Percentiles rank a stretch among this genome's conserved stretches.
Conservation (phyloP, 1,140 invertebrate species). For the Lordiphosa collinella region DNA sequence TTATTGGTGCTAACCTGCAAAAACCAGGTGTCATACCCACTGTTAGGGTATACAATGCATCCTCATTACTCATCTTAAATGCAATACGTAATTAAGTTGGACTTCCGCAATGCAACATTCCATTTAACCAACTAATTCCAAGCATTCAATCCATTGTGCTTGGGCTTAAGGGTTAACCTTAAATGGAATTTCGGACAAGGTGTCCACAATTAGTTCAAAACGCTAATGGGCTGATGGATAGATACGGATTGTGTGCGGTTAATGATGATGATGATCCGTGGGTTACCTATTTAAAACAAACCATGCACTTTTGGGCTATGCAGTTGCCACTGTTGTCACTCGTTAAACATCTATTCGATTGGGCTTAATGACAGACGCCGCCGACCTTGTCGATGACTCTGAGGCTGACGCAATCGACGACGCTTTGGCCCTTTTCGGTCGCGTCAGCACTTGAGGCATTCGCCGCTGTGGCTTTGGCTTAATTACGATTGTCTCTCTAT, state of each 20-base stretch:
- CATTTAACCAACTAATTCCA: slow-evolving; percentile 1
- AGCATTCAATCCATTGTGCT: background rate
- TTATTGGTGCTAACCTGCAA: too few relatives aligned
- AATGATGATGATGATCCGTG: slow-evolving; percentile 23
- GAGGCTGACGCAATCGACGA: slow-evolving; percentile 24
- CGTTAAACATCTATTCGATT: slow-evolving; percentile 32
- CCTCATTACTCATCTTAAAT: slow-evolving; percentile 5
- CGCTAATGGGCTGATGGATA: slow-evolving; percentile 18
- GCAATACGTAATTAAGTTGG: slow-evolving; percentile 1
- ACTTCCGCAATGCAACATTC: slow-evolving; percentile 5
- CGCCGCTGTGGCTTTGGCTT: slow-evolving; percentile 18
- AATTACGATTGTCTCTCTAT: slow-evolving; percentile 29
- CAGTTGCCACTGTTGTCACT: slow-evolving; percentile 12
- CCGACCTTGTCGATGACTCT: slow-evolving; percentile 26
- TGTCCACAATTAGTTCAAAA: slow-evolving; percentile 28
- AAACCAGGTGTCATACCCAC: too few relatives aligned
- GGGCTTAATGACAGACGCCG: slow-evolving; percentile 11
- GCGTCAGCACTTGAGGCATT: slow-evolving; percentile 2
- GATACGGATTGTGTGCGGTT: slow-evolving; percentile 23
- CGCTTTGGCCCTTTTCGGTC: slow-evolving; percentile 14
- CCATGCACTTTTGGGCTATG: slow-evolving; percentile 14
- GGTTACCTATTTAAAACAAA: slow-evolving; percentile 17
- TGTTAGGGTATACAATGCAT: background rate
- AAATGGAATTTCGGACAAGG: background rate
- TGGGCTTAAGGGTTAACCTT: background rate